Conservation (phyloP, 2,797 vertebrate species). For the Falco berigora region DNA sequence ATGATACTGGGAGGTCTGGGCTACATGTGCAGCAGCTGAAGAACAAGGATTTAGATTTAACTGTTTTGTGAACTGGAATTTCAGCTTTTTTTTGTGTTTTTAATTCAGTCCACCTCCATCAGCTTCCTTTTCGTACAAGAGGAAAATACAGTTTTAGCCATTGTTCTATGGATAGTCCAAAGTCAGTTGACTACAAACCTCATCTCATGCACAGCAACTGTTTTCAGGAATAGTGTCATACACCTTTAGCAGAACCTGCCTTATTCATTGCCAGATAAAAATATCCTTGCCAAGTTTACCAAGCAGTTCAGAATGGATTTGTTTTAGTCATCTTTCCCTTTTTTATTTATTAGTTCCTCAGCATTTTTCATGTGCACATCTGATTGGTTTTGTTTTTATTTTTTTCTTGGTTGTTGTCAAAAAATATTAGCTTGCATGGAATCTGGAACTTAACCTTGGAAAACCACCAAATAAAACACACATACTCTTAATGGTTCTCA, state of each 20-base stretch:
- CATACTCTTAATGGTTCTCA: not conserved
- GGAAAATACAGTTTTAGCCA: not conserved
- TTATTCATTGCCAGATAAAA: not conserved
- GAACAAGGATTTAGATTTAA: not conserved
- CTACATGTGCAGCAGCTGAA: not conserved
- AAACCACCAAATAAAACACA: not conserved
- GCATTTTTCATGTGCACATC: not conserved
- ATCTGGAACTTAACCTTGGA: not conserved
- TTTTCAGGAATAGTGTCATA: not conserved
- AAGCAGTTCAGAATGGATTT: not conserved
- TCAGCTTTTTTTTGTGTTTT: not conserved
- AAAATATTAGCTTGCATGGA: not conserved
- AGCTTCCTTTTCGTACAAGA: not conserved
- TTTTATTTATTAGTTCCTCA: not conserved
- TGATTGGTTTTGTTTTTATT: not conserved
- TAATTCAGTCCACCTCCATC: not conserved
- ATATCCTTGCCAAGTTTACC: not conserved
- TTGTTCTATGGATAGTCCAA: not conserved
- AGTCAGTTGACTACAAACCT: not conserved
- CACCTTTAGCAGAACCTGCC: not conserved
- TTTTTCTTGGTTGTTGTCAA: not conserved
- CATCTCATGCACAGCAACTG: not conserved
- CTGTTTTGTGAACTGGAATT: not conserved
- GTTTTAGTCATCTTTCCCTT: not conserved
- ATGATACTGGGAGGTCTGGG: not conserved